These are phyloP conservation scores for Turritopsis rubra DNA, from an alignment of 30 jellyfish, hydroid and myxozoan species.

Conservation along the genomic window DNA sequence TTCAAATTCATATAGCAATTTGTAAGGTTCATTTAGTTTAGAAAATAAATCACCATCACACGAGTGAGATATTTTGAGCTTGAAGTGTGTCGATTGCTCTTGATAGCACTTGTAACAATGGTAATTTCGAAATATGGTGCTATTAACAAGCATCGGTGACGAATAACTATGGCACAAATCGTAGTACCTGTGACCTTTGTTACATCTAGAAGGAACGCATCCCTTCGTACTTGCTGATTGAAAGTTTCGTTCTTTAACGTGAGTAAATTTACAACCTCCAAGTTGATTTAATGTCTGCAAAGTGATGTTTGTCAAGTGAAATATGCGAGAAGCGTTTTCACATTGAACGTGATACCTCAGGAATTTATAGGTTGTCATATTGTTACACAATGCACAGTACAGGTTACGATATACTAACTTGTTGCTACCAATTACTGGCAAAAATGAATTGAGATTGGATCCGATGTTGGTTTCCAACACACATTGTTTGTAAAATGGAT, in stretches of 20 bases:
- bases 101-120: not conserved
- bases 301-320: not conserved
- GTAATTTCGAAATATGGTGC: not conserved
- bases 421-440: not conserved
- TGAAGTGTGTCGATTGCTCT: not conserved
- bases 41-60: not conserved
- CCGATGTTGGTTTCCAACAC: not conserved
- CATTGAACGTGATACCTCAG: not conserved
- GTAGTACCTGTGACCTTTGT: not conserved
- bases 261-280: not conserved
- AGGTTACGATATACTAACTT: not conserved
- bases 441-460: not conserved
- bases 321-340: not conserved
- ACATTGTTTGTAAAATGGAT: not conserved
- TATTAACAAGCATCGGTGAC: not conserved
- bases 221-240: not conserved
- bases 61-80: not conserved
- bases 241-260: not conserved
- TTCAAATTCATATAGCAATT: not conserved
- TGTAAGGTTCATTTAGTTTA: not conserved
- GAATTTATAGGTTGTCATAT: not conserved
- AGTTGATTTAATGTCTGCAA: not conserved
- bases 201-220: not conserved
- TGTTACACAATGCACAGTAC: constrained; percentile 1
- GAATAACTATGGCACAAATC: not conserved